Evolutionary conservation across 2,888 invertebrate genomes (phyloP), one percentile per base, ranked within the genome.

Genomic region (Xylophagus ater): DNA sequence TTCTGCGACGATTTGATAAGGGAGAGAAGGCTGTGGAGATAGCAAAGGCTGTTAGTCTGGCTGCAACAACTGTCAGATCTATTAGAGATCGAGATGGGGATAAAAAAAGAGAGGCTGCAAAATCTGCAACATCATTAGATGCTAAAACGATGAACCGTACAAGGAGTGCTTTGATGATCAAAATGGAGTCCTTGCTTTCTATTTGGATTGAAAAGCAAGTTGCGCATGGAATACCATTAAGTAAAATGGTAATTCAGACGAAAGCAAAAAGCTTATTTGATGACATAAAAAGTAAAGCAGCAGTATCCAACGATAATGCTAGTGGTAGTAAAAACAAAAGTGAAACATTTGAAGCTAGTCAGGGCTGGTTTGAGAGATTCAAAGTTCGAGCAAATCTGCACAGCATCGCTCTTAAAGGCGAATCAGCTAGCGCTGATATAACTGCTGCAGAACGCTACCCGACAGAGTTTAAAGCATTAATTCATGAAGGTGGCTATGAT

Each of bases 211-310:
- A 47, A 41, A 43, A 48, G 32, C 40, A 47, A 41, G 42, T 43
- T 40, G 40, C 36, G 36, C 46, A 44, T 35, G 44, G 35, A 44
- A 46, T 47, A 37, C 47, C 47, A 35, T 41, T 50, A 40, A 49
- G 44, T 42, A 45, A 47, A 47, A 47, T 47, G 37, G 43, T 43
- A 42, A 49, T 49, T 44, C 48, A 47, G 37, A 36, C 41, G 34
- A 49, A 50, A 46, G 48, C 44, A 40, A 49, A 49, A 46, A 42
- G 41, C 35, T 41, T 48, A 36, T 48, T 44, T 43, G 43, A 48
- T 41, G 43, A 46, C 29, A 39, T 49, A 38, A 49, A 44, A 44
- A 46, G 34, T 38, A 34, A 37, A 36, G 14, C 38, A 38, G 34
- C 29, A 34, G 29, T 26, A 30, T 38, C 29, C 35, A 19, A 42